A percentile compares a stretch with the other conserved stretches of the same genome.
These are phyloP conservation scores for Drosophila littoralis DNA, from an alignment of 1,140 invertebrate species.

Conservation along the genomic window DNA sequence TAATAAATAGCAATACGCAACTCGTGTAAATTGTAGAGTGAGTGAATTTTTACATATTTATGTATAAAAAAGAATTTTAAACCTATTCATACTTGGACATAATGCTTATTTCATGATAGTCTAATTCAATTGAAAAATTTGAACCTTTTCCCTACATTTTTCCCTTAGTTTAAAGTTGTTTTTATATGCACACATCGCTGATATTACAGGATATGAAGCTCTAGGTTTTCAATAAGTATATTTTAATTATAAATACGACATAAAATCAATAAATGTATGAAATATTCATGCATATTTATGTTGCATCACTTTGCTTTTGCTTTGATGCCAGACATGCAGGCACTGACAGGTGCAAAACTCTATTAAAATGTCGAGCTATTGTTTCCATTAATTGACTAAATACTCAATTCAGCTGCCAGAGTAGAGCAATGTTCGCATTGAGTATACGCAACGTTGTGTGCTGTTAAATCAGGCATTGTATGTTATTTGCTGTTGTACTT, in stretches of 20 bases:
- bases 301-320: background rate
- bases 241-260: background rate
- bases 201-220: no score
- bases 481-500: background rate
- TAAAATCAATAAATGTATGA: background rate
- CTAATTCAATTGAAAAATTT: no score
- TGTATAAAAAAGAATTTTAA: no score
- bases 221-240: no score
- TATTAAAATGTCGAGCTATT: slow-evolving; percentile 8
- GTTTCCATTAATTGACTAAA: slow-evolving; percentile 27
- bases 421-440: slow-evolving; percentile 4
- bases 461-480: slow-evolving; percentile 22
- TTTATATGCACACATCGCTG: no score
- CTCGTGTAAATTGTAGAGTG: no score
- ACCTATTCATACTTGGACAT: no score
- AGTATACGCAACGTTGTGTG: slow-evolving; percentile 28
- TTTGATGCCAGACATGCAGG: background rate
- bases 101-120: no score
- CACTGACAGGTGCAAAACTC: slow-evolving; percentile 22
- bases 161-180: no score
- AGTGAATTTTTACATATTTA: no score
- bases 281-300: background rate
- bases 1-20: no score
- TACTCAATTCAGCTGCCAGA: slow-evolving; percentile 12
- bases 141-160: no score